Conservation (phyloP, 2,113 vertebrate species). For the Odocoileus virginianus region DNA sequence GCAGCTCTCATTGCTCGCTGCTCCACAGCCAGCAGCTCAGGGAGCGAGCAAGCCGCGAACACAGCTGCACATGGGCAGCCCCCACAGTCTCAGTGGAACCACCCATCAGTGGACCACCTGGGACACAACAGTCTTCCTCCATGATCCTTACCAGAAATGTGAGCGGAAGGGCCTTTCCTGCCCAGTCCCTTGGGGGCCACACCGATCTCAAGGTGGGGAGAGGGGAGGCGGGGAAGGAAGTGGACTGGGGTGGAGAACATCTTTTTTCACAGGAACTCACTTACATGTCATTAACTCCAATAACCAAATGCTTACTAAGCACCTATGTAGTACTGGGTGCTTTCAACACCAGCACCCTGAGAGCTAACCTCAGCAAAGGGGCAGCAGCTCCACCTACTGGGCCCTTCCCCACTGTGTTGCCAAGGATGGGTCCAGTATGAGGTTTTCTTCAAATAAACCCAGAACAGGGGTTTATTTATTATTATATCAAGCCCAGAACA, state of each 20-base stretch:
- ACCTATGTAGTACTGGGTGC: background rate
- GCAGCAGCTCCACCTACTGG: slow-evolving; percentile 78
- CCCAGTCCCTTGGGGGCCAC: background rate
- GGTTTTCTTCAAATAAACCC: background rate
- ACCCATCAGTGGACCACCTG: background rate
- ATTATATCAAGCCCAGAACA: background rate
- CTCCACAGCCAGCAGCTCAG: background rate
- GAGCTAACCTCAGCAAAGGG: slow-evolving; percentile 17
- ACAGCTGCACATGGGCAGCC: background rate
- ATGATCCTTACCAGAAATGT: background rate
- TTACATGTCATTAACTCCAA: background rate
- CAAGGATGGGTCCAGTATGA: background rate
- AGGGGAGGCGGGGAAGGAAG: background rate
- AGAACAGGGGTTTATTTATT: background rate
- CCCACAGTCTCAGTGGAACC: background rate
- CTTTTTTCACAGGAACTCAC: background rate
- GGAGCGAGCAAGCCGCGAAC: background rate
- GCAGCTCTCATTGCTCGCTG: slow-evolving; percentile 1
- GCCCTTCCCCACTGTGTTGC: background rate
- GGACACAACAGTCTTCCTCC: background rate
- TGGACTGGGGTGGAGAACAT: background rate
- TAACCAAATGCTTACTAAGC: background rate
- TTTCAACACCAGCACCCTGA: background rate
- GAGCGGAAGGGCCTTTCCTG: background rate
- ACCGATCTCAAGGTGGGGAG: background rate